Evolutionary conservation across 2,113 vertebrate species (phyloP).

Genomic region (Pholis gunnellus): DNA sequence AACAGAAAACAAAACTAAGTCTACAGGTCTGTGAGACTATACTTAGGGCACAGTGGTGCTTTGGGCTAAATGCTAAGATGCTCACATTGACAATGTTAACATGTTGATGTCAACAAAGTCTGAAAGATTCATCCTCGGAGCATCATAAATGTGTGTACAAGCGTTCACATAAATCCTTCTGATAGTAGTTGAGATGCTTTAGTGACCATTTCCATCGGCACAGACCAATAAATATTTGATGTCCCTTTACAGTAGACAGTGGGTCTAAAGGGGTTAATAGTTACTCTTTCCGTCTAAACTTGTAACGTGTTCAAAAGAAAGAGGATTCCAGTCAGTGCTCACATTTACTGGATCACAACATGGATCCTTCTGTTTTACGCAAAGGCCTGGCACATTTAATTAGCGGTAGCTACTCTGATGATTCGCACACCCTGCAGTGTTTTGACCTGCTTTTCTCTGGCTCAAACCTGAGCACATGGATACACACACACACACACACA

Average conservation of each 20-base stretch:
- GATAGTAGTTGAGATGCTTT: neutral
- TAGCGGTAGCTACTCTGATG: constrained; percentile 60
- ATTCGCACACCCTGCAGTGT: constrained; percentile 64
- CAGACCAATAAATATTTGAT: constrained; percentile 4
- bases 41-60: neutral
- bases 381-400: constrained; percentile 61
- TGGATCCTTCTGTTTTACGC: constrained; percentile 43
- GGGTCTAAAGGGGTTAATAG: neutral
- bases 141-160: neutral
- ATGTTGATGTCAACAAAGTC: neutral
- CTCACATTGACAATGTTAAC: neutral
- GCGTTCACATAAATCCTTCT: neutral
- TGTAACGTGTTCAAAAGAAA: constrained; percentile 32
- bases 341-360: constrained; percentile 35
- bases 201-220: neutral
- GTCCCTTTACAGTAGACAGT: neutral
- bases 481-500: constrained; percentile 42
- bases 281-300: constrained; percentile 9
- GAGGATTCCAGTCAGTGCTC: constrained; percentile 5
- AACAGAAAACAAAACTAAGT: too few relatives aligned
- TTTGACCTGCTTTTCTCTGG: constrained; percentile 75
- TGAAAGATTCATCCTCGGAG: neutral
- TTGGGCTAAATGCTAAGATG: neutral
- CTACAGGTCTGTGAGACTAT: neutral
- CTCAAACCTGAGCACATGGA: constrained; percentile 59